Percentiles rank a stretch among this genome's conserved stretches.
phyloP scores from a whole-genome alignment of 2,797 vertebrate species.

The Craterocephalus amniculus region DNA sequence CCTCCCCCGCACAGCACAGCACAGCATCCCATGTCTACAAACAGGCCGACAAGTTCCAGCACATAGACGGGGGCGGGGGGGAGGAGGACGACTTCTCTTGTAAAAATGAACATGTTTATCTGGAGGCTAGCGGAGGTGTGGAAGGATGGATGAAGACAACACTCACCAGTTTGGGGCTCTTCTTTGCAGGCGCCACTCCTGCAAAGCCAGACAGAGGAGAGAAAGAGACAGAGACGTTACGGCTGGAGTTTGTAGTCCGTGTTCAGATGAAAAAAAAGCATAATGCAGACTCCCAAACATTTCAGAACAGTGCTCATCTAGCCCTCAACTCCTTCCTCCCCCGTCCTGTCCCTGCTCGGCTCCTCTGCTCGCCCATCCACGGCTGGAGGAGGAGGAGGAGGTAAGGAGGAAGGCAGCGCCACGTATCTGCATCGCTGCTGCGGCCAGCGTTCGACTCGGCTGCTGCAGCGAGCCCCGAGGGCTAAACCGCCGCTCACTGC shows the following conservation, averaged over 20 bases:
- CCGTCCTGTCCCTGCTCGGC: slow-evolving; percentile 61
- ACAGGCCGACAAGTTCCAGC: slow-evolving; percentile 60
- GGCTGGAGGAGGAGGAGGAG: slow-evolving; percentile 39
- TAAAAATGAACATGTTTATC: slow-evolving; percentile 10
- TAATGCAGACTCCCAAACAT: slow-evolving; percentile 74
- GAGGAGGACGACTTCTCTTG: slow-evolving; percentile 2
- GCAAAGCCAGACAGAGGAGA: slow-evolving; percentile 70
- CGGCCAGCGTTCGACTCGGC: slow-evolving; percentile 75
- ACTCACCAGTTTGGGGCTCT: slow-evolving; percentile 99
- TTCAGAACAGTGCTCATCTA: slow-evolving; percentile 63
- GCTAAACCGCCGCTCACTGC: slow-evolving; percentile 79
- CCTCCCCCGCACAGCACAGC: slow-evolving; percentile 62
- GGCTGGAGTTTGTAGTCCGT: slow-evolving; percentile 77
- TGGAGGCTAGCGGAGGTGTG: slow-evolving; percentile 3
- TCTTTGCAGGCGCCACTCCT: slow-evolving; percentile 97
- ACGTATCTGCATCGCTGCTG: slow-evolving; percentile 92
- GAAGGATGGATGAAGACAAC: slow-evolving; percentile 38
- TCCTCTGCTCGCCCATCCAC: slow-evolving; percentile 58
- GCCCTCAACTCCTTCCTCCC: slow-evolving; percentile 57
- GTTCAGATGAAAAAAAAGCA: slow-evolving; percentile 64
- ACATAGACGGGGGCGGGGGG: slow-evolving; percentile 28
- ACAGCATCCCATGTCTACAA: slow-evolving; percentile 50
- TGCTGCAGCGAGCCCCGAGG: slow-evolving; percentile 84
- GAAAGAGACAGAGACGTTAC: slow-evolving; percentile 13
- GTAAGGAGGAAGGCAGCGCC: slow-evolving; percentile 50